Base-by-base conservation (phyloP, 2,113 vertebrate genomes). In the Tachuris rubrigastra region DNA sequence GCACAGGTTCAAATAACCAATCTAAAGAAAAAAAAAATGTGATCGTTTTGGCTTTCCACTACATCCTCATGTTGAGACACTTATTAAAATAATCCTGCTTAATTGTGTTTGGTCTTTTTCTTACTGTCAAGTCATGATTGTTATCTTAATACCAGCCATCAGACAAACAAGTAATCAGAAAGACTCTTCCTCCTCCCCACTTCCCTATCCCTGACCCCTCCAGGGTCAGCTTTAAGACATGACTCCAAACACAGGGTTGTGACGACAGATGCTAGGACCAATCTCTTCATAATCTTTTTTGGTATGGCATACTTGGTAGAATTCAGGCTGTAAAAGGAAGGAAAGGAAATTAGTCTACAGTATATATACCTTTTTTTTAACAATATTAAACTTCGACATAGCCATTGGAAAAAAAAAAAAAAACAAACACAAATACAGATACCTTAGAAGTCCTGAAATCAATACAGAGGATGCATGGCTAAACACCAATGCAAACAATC, bases 261-360 rank as follows among this genome's bases (percentile, higher is more conserved):
- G 99, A 98, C 99, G 99, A 97, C 99, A 99, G 98, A 99, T 99
- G 98, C 99, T 99, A 92, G 99, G 99, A 95, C 99, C 99, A 89
- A 99, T 99, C 98, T 99, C 99, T 96, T 99, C 99, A 95, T 99
- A 99, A 98, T 99, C 99, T 97, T 99, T 99, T 98, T 99, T 99
- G 98, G 99, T 99, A 98, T 99, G 99, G 98, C 99, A 99, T 84
- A 99, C 99, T 98, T 99, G 99, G 98, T 99, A 99, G 98, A 99
- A 99, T 98, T 99, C 99, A 55, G 99, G 99, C 99, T 99, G 98
- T 17, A 87, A 90, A 90, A 31, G 12, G 75, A 89, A 96, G 52
- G 1, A 22, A 37, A 89, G 33, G 12, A 17, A 41, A n/a, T 41
- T 2, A 56, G 16, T 52, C 12, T 50, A 2, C 8, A 11, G 24